Conservation (phyloP, 2,888 invertebrate genomes). For the Eulithis testata region DNA sequence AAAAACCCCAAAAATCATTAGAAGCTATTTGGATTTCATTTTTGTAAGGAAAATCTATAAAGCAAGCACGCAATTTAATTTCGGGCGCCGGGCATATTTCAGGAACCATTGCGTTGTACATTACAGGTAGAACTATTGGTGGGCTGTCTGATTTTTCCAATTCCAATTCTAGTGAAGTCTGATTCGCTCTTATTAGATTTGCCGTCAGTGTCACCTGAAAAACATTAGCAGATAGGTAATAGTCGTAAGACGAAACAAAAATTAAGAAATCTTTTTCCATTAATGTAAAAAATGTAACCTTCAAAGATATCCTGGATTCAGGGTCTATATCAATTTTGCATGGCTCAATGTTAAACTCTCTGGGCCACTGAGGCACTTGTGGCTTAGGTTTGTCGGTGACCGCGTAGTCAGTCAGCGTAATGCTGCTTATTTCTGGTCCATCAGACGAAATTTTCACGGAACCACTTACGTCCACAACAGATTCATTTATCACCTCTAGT, state of each 20-base stretch:
- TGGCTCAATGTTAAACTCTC: conserved; percentile 82
- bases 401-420: conserved; percentile 77
- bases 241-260: too few species aligned
- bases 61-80: conserved; percentile 83
- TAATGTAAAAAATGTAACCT: conserved; percentile 53
- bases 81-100: conserved; percentile 75
- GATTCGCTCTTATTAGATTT: conserved; percentile 76
- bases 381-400: conserved; percentile 67
- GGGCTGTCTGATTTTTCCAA: conserved; percentile 85
- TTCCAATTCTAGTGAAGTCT: conserved; percentile 78
- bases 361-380: conserved; percentile 73
- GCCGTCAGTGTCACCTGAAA: conserved; percentile 82
- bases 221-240: neutral
- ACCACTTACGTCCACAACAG: conserved; percentile 82
- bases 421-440: conserved; percentile 80
- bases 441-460: conserved; percentile 78
- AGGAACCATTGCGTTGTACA: conserved; percentile 80
- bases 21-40: conserved; percentile 77
- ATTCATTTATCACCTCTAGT: conserved; percentile 81
- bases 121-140: conserved; percentile 79
- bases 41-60: conserved; percentile 82
- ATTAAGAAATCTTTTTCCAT: too few species aligned
- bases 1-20: conserved; percentile 71
- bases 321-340: conserved; percentile 73
- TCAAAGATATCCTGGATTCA: conserved; percentile 69